A percentile compares a stretch with the other conserved stretches of the same genome.
Evolutionary conservation across 1,140 invertebrate genomes (phyloP).

Genomic region (Drosophila athabasca): DNA sequence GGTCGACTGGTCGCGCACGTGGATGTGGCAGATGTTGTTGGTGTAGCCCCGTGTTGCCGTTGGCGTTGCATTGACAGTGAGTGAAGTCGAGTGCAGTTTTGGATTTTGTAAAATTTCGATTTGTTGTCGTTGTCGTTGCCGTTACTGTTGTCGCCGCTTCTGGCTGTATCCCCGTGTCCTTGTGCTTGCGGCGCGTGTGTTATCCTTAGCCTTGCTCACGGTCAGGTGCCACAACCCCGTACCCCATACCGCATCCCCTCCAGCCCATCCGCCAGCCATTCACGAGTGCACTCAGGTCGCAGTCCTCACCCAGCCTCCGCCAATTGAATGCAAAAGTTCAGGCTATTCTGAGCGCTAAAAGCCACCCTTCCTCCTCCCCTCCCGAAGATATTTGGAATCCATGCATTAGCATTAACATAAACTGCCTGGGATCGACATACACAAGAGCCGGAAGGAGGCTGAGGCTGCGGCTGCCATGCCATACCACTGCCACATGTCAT

Average conservation of each 20-base stretch:
- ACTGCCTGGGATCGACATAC: slow-evolving; percentile 34
- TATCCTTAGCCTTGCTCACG: slow-evolving; percentile 56
- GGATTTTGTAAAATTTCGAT: slow-evolving; percentile 43
- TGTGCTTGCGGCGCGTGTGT: slow-evolving; percentile 39
- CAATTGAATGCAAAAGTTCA: slow-evolving; percentile 43
- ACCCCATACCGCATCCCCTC: neutral
- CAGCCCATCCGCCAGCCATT: too few relatives aligned
- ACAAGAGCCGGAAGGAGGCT: slow-evolving; percentile 40
- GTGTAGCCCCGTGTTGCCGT: slow-evolving; percentile 15
- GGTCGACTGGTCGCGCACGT: slow-evolving; percentile 53
- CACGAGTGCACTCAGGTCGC: slow-evolving; percentile 9
- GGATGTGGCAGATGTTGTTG: slow-evolving; percentile 32
- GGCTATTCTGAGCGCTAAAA: slow-evolving; percentile 18
- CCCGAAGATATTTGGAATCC: slow-evolving; percentile 36
- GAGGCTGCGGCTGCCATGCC: slow-evolving; percentile 34
- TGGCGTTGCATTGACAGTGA: slow-evolving; percentile 27
- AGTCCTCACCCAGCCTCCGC: slow-evolving; percentile 6
- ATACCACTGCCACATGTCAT: slow-evolving; percentile 1
- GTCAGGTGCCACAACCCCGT: slow-evolving; percentile 6
- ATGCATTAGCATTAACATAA: slow-evolving; percentile 54
- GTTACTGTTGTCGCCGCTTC: slow-evolving; percentile 20
- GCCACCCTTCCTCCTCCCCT: slow-evolving; percentile 8
- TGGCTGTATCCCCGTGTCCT: slow-evolving; percentile 26
- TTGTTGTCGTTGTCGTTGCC: slow-evolving; percentile 32
- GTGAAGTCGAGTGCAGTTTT: slow-evolving; percentile 32